Percentiles rank a stretch among this genome's conserved stretches.
These are phyloP conservation scores for Thinocorus orbignyianus DNA, from an alignment of 2,113 vertebrate species.

Conservation along the genomic window DNA sequence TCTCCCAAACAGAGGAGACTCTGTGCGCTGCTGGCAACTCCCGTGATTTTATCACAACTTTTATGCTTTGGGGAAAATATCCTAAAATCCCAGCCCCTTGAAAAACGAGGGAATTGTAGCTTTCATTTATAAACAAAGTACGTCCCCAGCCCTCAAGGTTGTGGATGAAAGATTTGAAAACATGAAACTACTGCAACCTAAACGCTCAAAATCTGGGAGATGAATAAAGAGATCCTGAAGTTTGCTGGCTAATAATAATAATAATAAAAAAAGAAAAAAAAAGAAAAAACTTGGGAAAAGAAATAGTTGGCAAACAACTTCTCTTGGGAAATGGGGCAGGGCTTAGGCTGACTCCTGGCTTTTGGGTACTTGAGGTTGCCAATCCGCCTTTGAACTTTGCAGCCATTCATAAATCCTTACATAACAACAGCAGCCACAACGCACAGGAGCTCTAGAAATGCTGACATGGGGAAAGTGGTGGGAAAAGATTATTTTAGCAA, in stretches of 20 bases:
- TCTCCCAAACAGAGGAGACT: neutral
- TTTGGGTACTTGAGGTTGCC: conserved; percentile 20
- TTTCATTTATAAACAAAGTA: conserved; percentile 54
- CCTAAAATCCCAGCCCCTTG: conserved; percentile 18
- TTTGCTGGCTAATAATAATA: neutral
- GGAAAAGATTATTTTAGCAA: conserved; percentile 42
- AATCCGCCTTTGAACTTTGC: conserved; percentile 43
- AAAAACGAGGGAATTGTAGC: neutral
- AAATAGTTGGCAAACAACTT: neutral
- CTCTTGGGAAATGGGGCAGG: neutral
- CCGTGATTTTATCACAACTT: conserved; percentile 18
- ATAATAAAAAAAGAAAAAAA: neutral
- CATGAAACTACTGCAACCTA: neutral
- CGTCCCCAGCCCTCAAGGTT: neutral
- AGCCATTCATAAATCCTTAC: conserved; percentile 31
- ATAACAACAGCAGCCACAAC: neutral
- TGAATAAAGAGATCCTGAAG: conserved; percentile 21
- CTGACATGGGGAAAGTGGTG: conserved; percentile 46
- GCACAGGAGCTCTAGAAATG: neutral
- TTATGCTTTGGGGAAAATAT: neutral
- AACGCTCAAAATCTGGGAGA: neutral
- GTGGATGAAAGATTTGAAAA: conserved; percentile 24
- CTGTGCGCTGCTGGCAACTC: neutral
- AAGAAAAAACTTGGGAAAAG: neutral
- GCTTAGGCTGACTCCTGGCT: conserved; percentile 25